Base-by-base conservation (phyloP, 2,113 vertebrate species). In the Laticauda colubrina region DNA sequence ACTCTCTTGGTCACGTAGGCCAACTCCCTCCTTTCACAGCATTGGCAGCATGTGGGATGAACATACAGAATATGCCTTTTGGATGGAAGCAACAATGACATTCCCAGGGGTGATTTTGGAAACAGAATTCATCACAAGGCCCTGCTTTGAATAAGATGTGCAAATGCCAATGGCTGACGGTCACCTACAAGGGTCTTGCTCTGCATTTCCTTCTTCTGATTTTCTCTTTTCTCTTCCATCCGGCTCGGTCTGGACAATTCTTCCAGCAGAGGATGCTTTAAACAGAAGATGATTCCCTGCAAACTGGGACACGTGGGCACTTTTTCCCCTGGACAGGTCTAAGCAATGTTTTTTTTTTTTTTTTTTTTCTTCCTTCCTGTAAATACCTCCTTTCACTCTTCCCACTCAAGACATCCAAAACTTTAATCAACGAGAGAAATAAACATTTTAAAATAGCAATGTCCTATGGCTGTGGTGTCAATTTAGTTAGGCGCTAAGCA, bases 401-500 rank as follows among this genome's bases (percentile, higher is more conserved):
- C 54, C 88, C 69, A 29, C 43, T 90, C 88, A 53, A 53, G 61
- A 51, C 57, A 54, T 86, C 12, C 92, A 86, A 89, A 90, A 61
- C 29, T n/a, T 93, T n/a, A 23, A 29, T 90, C 92, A 90, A 51
- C 54, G 48, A 86, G 11, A 93, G 53, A 51, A 89, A 89, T 61
- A 53, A 81, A 88, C 18, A 55, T 43, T 81, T 59, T 53, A 54
- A 75, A 54, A 43, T 29, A 20, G 61, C 51, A 43, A 53, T 18
- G 3, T n/a, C 43, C n/a, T 29, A 15, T 11, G 56, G n/a, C 53
- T 86, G 39, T 86, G 69, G 57, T 81, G 75, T 93, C 85, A 43
- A 64, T 90, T 87, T 23, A 85, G 43, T 23, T 7, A 39, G 18
- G 14, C 39, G 12, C 2, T 85, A 39, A 53, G 15, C n/a, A 9